phyloP scores from a whole-genome alignment of 30 jellyfish, hydroid and myxozoan genomes.

The Aurelia sp. region DNA sequence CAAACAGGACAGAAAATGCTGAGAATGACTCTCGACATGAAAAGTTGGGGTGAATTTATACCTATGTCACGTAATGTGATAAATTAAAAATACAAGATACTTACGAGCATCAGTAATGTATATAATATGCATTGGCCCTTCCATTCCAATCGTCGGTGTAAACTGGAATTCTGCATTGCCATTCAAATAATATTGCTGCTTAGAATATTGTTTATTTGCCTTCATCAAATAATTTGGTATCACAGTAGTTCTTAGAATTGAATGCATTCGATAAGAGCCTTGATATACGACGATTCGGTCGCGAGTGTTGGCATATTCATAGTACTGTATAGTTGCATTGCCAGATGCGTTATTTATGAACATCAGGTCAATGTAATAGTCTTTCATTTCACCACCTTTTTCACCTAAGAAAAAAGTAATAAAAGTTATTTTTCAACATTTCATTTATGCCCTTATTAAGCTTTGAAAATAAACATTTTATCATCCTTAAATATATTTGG shows the following conservation, averaged over 20 bases:
- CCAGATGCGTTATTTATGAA: conserved; percentile 82
- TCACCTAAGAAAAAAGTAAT: conserved; percentile 48
- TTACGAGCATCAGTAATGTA: conserved; percentile 91
- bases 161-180: conserved; percentile 54
- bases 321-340: conserved; percentile 72
- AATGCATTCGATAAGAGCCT: conserved; percentile 55
- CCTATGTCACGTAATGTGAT: too few species aligned
- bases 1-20: too few species aligned
- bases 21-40: too few species aligned
- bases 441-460: too few species aligned
- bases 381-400: conserved; percentile 80
- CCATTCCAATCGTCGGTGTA: conserved; percentile 59
- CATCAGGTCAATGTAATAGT: conserved; percentile 73
- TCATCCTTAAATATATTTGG: too few species aligned
- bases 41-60: too few species aligned
- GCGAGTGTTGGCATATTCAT: conserved; percentile 58
- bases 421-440: too few species aligned
- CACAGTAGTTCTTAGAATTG: conserved; percentile 69
- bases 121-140: conserved; percentile 80
- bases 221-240: conserved; percentile 69
- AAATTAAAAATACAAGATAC: background rate
- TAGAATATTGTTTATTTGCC: conserved; percentile 25
- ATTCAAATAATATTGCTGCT: conserved; percentile 71
- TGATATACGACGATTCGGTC: conserved; percentile 71
- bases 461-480: too few species aligned